Evolutionary conservation across 2,113 vertebrate species (phyloP), one percentile per base, ranked within the genome.

Genomic region (Nerophis lumbriciformis): DNA sequence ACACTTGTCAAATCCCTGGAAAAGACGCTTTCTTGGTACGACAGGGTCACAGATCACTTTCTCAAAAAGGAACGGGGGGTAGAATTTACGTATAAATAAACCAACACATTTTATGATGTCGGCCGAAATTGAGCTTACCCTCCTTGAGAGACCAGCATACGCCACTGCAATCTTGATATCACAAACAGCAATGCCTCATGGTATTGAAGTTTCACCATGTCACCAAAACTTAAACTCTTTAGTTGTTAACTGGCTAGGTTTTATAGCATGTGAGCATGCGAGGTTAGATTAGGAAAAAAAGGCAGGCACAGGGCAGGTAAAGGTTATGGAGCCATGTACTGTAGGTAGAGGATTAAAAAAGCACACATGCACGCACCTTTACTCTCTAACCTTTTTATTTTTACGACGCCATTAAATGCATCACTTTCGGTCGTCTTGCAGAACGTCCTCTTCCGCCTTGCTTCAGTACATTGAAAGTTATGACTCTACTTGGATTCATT

Each of bases 361-460:
- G 48, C 59, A 45, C 14, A n/a, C 14, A 12, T 47, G 16, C 6
- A 21, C 6, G 5, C 8, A 8, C 37, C 5, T 37, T 13, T 48
- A 9, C 39, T 13, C 11, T 61, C 47, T 28, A 15, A 36, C 38
- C 4, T 36, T 65, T 73, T 61, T 62, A 16, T 57, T 75, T 80
- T 81, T 68, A 59, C 48, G 58, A 47, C 62, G 66, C 71, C 64
- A 73, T 71, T 72, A 79, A 79, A 61, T 62, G 48, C 73, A 76
- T 79, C 75, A 67, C 72, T 70, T 62, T 16, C 48, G 54, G 59
- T 78, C 67, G 58, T 61, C 59, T 69, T 45, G 56, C 59, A 63
- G 53, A 51, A 36, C 58, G 59, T 51, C 47, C 14, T 48, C 44
- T 14, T 60, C 59, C 16, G 51, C 69, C 56, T 59, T 59, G 12